Percentiles rank a stretch among this genome's conserved stretches.
phyloP scores from a whole-genome alignment of 1,140 invertebrate genomes.

The Lepidotrigona ventralis region DNA sequence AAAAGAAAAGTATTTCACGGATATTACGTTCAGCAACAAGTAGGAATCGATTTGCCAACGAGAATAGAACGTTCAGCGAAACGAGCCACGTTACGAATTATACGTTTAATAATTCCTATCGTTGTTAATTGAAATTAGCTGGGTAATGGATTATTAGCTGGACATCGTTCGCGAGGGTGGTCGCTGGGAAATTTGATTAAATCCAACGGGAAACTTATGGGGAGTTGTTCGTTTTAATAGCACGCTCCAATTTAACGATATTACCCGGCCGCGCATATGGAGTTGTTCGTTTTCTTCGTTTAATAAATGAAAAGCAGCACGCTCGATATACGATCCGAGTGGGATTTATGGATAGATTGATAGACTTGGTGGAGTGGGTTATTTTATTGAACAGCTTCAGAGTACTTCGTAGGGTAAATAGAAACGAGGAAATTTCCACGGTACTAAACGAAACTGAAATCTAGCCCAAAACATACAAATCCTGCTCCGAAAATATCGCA shows the following conservation, averaged over 20 bases:
- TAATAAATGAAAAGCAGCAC: too few species aligned
- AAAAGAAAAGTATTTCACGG: background rate
- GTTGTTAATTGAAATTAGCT: slow-evolving; percentile 23
- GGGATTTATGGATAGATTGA: too few species aligned
- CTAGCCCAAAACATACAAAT: too few species aligned
- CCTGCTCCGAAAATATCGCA: too few species aligned
- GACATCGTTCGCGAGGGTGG: background rate
- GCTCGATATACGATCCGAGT: too few species aligned
- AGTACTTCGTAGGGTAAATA: too few species aligned
- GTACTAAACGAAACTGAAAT: too few species aligned
- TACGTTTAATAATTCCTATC: background rate
- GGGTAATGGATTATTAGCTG: slow-evolving; percentile 17
- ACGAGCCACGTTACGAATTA: background rate
- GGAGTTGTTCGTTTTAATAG: slow-evolving; percentile 1
- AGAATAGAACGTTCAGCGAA: background rate
- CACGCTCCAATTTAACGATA: background rate
- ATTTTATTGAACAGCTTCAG: too few species aligned
- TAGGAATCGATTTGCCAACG: slow-evolving; percentile 1
- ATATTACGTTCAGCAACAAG: background rate
- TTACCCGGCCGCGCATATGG: too few species aligned
- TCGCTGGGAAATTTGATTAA: slow-evolving; percentile 3
- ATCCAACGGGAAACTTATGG: background rate
- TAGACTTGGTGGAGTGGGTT: too few species aligned
- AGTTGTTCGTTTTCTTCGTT: background rate
- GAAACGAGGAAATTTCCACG: too few species aligned